Conservation (phyloP, 2,888 invertebrate genomes). For the Caenorhabditis doughertyi region DNA sequence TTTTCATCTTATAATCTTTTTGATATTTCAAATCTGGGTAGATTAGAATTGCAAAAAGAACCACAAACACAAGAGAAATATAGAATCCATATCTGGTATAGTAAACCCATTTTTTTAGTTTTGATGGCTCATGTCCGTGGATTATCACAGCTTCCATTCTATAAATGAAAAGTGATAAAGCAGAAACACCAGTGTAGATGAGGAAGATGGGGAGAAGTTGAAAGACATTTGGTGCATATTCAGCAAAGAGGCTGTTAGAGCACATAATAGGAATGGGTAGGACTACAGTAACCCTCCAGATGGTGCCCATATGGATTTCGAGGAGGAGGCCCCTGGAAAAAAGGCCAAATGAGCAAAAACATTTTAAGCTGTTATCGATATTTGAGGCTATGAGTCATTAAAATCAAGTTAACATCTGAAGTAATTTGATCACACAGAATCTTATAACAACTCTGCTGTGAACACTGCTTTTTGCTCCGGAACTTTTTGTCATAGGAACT, state of each 20-base stretch:
- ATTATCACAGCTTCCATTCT: slow-evolving; percentile 22
- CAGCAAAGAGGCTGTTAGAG: background rate
- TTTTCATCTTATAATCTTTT: slow-evolving; percentile 7
- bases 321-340: slow-evolving; percentile 16
- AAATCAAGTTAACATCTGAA: no score
- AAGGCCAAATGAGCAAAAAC: background rate
- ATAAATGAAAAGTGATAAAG: slow-evolving; percentile 8
- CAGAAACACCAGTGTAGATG: slow-evolving; percentile 14
- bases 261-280: slow-evolving; percentile 22
- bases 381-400: no score
- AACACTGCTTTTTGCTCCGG: no score
- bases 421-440: no score
- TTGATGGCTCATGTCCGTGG: background rate
- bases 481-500: no score
- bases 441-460: no score
- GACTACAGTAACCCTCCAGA: slow-evolving; percentile 10
- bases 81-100: background rate
- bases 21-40: slow-evolving; percentile 36
- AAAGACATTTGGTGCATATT: slow-evolving; percentile 14
- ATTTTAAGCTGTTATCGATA: no score
- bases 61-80: background rate
- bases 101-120: background rate
- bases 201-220: background rate
- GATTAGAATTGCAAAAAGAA: slow-evolving; percentile 6
- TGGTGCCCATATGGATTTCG: slow-evolving; percentile 13